phyloP scores from a whole-genome alignment of 2,888 invertebrate species.

The Buathra laborator region DNA sequence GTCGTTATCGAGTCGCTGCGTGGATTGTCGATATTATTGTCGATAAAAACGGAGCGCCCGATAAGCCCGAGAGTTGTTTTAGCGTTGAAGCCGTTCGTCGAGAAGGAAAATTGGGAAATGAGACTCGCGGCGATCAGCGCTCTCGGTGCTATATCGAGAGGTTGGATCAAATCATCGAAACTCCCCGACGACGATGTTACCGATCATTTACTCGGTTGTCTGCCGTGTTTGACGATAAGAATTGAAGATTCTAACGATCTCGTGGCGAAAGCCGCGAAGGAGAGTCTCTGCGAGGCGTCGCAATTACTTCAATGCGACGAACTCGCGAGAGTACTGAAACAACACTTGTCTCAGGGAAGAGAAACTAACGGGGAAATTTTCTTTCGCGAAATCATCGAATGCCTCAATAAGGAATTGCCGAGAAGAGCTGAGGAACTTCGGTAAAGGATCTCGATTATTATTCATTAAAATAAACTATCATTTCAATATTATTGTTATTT shows the following conservation, averaged over 20 bases:
- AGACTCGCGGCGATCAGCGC: constrained; percentile 79
- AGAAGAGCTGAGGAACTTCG: constrained; percentile 80
- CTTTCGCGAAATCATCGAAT: constrained; percentile 76
- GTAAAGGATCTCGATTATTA: constrained; percentile 64
- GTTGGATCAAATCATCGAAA: constrained; percentile 75
- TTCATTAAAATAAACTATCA: too few relatives aligned
- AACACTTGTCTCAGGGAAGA: constrained; percentile 72
- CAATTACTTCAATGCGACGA: constrained; percentile 75
- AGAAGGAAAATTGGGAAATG: constrained; percentile 82
- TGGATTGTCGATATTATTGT: constrained; percentile 78
- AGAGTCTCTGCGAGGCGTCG: constrained; percentile 76
- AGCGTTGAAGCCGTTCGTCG: constrained; percentile 81
- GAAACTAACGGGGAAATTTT: constrained; percentile 75
- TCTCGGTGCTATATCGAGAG: constrained; percentile 75
- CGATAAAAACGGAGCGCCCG: constrained; percentile 75
- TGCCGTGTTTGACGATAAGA: constrained; percentile 80
- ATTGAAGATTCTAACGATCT: constrained; percentile 77
- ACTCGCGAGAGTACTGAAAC: constrained; percentile 73
- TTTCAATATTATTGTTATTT: too few relatives aligned
- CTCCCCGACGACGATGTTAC: constrained; percentile 76
- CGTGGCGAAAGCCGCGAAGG: constrained; percentile 77
- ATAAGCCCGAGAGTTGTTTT: constrained; percentile 80
- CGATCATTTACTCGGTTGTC: constrained; percentile 80
- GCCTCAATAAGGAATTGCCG: constrained; percentile 77
- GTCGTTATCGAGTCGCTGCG: constrained; percentile 80